Evolutionary conservation across 2,797 vertebrate species (phyloP).

Genomic region (Hypotaenidia okinawae): DNA sequence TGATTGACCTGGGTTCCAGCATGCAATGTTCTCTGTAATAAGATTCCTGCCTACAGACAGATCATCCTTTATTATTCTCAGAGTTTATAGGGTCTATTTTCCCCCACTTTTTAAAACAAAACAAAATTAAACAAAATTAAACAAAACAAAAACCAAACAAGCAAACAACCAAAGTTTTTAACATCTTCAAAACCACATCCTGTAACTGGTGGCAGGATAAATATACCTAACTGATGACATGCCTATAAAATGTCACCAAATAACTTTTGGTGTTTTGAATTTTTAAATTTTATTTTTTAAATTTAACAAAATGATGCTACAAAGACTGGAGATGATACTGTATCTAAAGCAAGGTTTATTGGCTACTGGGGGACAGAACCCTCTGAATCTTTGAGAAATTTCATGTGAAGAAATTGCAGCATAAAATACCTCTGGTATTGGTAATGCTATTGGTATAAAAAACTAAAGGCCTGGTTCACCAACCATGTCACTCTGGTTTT

Average conservation of each 20-base stretch:
- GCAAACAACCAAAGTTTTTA: background rate
- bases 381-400: background rate
- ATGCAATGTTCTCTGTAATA: background rate
- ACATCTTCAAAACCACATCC: background rate
- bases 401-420: background rate
- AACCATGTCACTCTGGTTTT: background rate
- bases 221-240: background rate
- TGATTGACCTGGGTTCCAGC: background rate
- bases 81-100: background rate
- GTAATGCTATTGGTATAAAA: background rate
- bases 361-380: background rate
- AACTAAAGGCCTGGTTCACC: background rate
- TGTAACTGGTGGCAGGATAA: background rate
- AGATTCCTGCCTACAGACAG: background rate
- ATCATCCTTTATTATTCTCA: background rate
- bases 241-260: background rate
- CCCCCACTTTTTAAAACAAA: background rate
- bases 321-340: background rate
- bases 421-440: background rate
- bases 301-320: background rate
- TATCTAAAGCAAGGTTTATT: background rate
- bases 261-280: background rate
- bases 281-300: conserved; percentile 5
- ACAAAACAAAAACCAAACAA: too few species aligned
- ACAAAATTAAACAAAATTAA: background rate